phyloP scores from a whole-genome alignment of 2,113 vertebrate genomes.

The Neodontobutis hainanensis region DNA sequence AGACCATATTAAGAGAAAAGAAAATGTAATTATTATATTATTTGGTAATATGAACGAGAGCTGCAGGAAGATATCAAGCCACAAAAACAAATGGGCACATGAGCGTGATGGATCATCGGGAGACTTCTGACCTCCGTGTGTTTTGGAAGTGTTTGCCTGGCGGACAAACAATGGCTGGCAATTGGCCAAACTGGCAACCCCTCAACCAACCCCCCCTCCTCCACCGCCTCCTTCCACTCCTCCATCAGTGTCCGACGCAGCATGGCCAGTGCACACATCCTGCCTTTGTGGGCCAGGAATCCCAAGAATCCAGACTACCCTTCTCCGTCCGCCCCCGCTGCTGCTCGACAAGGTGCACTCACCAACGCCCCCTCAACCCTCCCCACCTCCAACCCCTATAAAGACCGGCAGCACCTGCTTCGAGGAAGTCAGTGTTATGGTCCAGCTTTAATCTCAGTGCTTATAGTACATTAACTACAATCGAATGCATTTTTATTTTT shows the following conservation, averaged over 20 bases:
- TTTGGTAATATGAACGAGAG: background rate
- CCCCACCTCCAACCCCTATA: constrained; percentile 7
- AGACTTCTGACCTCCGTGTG: constrained; percentile 51
- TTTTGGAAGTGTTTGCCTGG: constrained; percentile 78
- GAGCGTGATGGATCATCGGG: constrained; percentile 35
- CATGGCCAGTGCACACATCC: constrained; percentile 75
- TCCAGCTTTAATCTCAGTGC: background rate
- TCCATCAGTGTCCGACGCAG: constrained; percentile 58
- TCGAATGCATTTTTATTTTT: background rate
- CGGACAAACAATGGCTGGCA: constrained; percentile 78
- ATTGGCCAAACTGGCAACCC: constrained; percentile 55
- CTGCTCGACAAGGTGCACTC: constrained; percentile 60
- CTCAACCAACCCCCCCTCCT: constrained; percentile 6
- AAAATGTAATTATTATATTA: background rate
- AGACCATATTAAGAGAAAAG: background rate
- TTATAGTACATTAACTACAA: background rate
- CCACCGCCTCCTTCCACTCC: constrained; percentile 16
- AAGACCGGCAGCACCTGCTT: constrained; percentile 33
- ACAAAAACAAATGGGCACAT: constrained; percentile 37
- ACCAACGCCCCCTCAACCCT: constrained; percentile 3
- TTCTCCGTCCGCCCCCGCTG: constrained; percentile 14
- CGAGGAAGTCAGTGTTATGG: constrained; percentile 15
- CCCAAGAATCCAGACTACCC: constrained; percentile 70
- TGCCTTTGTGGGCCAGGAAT: constrained; percentile 82
- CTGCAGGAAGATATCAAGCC: constrained; percentile 21